phyloP scores from a whole-genome alignment of 2,888 invertebrate species.

The Drosophila picticornis region DNA sequence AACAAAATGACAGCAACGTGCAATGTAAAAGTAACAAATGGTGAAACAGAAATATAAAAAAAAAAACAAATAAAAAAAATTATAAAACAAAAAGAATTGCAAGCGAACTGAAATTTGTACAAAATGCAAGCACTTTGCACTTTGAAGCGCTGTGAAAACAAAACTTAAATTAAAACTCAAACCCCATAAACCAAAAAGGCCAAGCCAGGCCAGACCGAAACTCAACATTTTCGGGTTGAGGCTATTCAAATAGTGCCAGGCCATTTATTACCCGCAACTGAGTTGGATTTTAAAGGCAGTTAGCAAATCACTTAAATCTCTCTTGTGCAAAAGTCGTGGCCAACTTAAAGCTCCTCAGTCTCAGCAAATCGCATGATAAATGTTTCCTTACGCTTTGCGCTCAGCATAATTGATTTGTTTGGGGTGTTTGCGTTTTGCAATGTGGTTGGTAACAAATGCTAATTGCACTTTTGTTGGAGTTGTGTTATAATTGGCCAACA shows the following conservation, averaged over 20 bases:
- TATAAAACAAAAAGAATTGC: constrained; percentile 13
- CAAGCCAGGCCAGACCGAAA: constrained; percentile 45
- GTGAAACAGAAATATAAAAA: constrained; percentile 5
- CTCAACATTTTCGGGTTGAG: constrained; percentile 64
- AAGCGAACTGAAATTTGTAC: constrained; percentile 57
- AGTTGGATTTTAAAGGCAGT: constrained; percentile 76
- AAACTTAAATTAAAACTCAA: constrained; percentile 77
- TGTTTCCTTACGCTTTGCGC: constrained; percentile 57
- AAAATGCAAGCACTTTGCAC: constrained; percentile 78
- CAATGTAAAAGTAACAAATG: constrained; percentile 34
- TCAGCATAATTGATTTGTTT: constrained; percentile 29
- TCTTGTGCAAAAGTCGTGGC: constrained; percentile 77
- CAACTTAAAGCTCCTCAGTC: constrained; percentile 67
- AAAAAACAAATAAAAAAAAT: constrained; percentile 8
- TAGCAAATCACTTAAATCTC: constrained; percentile 79
- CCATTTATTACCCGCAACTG: constrained; percentile 68
- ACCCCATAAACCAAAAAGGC: constrained; percentile 7
- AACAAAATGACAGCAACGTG: constrained; percentile 68
- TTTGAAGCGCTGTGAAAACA: constrained; percentile 57
- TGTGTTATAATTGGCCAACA: background rate
- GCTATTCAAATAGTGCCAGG: constrained; percentile 70
- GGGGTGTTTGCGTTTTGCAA: constrained; percentile 25
- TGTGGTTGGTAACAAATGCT: background rate
- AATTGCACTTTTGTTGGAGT: too few species aligned
- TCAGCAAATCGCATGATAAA: constrained; percentile 75